Evolutionary conservation across 2,797 vertebrate species (phyloP).

Genomic region (Nyctalus aviator): DNA sequence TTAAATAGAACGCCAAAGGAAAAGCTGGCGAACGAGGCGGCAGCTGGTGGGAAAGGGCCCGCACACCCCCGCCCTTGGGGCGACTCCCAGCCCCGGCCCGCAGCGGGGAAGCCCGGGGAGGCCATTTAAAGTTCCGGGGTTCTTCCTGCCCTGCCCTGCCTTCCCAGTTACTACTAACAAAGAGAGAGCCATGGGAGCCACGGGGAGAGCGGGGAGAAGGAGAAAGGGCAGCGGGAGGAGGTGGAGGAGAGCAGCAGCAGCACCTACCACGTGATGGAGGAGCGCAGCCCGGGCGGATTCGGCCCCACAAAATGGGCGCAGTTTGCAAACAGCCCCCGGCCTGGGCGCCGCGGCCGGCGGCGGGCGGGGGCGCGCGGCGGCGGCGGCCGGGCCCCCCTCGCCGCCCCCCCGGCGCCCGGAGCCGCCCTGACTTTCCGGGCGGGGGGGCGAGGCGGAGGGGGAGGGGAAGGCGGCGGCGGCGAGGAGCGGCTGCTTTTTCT

Average conservation of each 20-base stretch:
- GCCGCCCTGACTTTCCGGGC: conserved; percentile 85
- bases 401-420: conserved; percentile 84
- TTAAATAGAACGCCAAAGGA: conserved; percentile 82
- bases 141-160: conserved; percentile 80
- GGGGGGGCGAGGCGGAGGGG: conserved; percentile 82
- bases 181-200: conserved; percentile 85
- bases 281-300: conserved; percentile 94
- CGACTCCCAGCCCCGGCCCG: conserved; percentile 80
- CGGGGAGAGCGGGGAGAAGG: conserved; percentile 80
- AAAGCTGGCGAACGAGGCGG: conserved; percentile 79
- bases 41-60: conserved; percentile 78
- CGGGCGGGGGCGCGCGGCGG: conserved; percentile 76
- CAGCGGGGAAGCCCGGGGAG: conserved; percentile 79
- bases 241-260: conserved; percentile 84
- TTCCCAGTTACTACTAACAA: conserved; percentile 91
- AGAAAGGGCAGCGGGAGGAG: conserved; percentile 84
- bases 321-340: conserved; percentile 89
- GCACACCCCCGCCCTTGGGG: conserved; percentile 82
- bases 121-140: conserved; percentile 84
- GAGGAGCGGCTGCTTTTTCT: conserved; percentile 80
- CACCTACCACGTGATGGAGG: conserved; percentile 98
- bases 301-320: conserved; percentile 94
- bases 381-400: conserved; percentile 82
- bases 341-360: conserved; percentile 69
- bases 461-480: conserved; percentile 78